phyloP scores from a whole-genome alignment of 2,797 vertebrate species.

The Galago senegalensis region DNA sequence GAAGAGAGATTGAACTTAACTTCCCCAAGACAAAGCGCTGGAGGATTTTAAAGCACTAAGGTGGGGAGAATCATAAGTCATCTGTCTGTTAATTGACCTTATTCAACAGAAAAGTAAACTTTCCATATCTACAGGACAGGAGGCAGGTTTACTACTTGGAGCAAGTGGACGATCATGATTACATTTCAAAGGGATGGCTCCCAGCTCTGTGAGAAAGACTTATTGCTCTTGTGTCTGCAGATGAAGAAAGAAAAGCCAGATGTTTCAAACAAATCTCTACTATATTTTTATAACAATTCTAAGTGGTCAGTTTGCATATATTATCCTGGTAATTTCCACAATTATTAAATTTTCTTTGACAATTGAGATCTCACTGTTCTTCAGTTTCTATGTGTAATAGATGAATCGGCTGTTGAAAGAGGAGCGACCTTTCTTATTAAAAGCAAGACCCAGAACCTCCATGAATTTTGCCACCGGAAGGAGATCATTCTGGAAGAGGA shows the following conservation, averaged over 20 bases:
- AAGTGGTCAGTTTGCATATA: slow-evolving; percentile 48
- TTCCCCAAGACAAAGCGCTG: neutral
- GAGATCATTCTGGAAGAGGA: neutral
- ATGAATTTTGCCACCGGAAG: slow-evolving; percentile 41
- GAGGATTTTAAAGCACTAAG: neutral
- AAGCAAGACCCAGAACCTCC: slow-evolving; percentile 50
- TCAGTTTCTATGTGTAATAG: slow-evolving; percentile 44
- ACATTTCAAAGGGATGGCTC: neutral
- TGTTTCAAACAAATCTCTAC: slow-evolving; percentile 42
- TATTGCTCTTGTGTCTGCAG: neutral
- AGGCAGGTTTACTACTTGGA: neutral
- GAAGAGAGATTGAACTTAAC: neutral
- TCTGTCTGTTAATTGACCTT: neutral
- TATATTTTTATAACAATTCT: slow-evolving; percentile 43
- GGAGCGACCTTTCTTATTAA: slow-evolving; percentile 32
- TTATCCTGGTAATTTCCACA: slow-evolving; percentile 69
- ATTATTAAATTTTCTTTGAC: slow-evolving; percentile 61
- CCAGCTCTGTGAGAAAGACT: slow-evolving; percentile 6
- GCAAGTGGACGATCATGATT: neutral
- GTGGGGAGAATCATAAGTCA: neutral
- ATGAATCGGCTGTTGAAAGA: slow-evolving; percentile 65
- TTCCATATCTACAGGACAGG: neutral
- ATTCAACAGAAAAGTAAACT: neutral
- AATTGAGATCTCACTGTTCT: slow-evolving; percentile 59
- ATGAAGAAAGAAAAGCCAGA: slow-evolving; percentile 49